phyloP scores from a whole-genome alignment of 2,113 vertebrate genomes.

The Microcebus griseorufus region DNA sequence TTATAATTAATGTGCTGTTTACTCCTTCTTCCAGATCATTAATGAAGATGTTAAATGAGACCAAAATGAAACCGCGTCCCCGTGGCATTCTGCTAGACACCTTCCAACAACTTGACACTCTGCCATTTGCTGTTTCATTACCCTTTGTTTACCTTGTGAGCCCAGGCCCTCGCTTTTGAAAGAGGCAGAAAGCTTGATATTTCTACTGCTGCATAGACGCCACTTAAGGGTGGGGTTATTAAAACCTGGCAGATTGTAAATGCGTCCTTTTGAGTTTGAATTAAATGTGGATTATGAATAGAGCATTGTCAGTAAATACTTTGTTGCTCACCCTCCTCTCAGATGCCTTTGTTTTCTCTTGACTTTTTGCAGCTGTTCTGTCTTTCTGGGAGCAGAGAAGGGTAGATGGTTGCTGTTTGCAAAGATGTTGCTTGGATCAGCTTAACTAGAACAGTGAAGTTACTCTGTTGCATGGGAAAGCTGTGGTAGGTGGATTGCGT shows the following conservation, averaged over 20 bases:
- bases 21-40: constrained; percentile 71
- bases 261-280: constrained; percentile 64
- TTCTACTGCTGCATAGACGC: neutral
- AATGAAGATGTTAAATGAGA: constrained; percentile 74
- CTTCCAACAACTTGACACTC: constrained; percentile 24
- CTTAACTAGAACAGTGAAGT: neutral
- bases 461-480: neutral
- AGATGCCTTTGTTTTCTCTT: constrained; percentile 68
- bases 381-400: constrained; percentile 32
- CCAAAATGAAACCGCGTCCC: constrained; percentile 29
- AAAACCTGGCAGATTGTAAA: constrained; percentile 61
- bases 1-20: constrained; percentile 62
- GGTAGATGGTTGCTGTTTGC: constrained; percentile 43
- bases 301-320: constrained; percentile 65
- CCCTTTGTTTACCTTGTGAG: constrained; percentile 46
- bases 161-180: constrained; percentile 7
- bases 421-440: constrained; percentile 67
- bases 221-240: neutral
- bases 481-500: neutral
- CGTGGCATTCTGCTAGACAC: neutral
- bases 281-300: constrained; percentile 67
- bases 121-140: constrained; percentile 64
- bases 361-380: constrained; percentile 73
- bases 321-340: constrained; percentile 18
- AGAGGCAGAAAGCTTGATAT: constrained; percentile 35